Percentiles rank a stretch among this genome's conserved stretches.
phyloP scores from a whole-genome alignment of 2,888 invertebrate species.

The Tetanocera ferruginea region DNA sequence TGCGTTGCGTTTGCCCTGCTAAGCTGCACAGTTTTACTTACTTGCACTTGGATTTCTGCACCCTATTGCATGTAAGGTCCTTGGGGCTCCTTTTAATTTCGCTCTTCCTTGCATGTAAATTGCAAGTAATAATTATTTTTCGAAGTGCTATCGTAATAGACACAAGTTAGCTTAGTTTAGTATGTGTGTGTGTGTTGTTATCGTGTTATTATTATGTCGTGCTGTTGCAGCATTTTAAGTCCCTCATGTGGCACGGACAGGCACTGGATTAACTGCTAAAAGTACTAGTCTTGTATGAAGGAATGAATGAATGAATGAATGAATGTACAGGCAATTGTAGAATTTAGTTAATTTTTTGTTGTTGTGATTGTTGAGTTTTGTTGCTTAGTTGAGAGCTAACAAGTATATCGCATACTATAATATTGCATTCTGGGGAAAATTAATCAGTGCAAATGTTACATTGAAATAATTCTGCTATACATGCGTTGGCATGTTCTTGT shows the following conservation, averaged over 20 bases:
- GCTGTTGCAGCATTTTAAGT: constrained; percentile 31
- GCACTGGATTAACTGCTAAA: not conserved
- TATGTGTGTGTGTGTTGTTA: constrained; percentile 6
- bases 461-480: not conserved
- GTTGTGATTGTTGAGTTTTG: too few species aligned
- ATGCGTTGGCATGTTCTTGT: not conserved
- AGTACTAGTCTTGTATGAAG: not conserved
- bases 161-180: not conserved
- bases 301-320: not conserved
- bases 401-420: too few species aligned
- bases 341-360: too few species aligned
- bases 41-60: not conserved
- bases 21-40: not conserved
- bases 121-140: constrained; percentile 35
- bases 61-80: not conserved
- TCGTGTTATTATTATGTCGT: constrained; percentile 22
- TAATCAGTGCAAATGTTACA: not conserved
- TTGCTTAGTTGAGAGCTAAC: too few species aligned
- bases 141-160: constrained; percentile 15
- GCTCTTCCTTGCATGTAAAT: constrained; percentile 19
- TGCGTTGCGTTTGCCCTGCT: not conserved
- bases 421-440: not conserved
- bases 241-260: not conserved
- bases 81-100: not conserved
- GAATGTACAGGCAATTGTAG: not conserved